Evolutionary conservation across 2,888 invertebrate species (phyloP), one percentile per base, ranked within the genome.

Genomic region (Zygogramma bicolorata): DNA sequence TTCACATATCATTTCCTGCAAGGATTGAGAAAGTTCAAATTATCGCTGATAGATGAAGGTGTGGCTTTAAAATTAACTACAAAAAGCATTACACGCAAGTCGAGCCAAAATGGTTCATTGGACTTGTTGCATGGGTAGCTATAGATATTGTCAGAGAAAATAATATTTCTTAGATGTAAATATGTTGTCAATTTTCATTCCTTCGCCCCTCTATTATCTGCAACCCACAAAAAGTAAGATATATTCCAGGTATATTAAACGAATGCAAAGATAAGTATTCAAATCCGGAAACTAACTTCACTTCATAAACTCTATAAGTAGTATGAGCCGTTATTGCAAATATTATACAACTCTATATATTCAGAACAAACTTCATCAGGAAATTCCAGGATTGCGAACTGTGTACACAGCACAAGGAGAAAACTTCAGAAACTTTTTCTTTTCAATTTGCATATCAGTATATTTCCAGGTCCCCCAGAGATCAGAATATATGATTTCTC

Each of bases 381-480:
- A 61, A 61, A 65, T 68, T 63, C 61, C 67, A 62, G 49, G 69
- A 62, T 65, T 59, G 69, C 72, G 42, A 68, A 61, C 49, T 66
- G 58, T 67, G 61, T 67, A 60, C 49, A 61, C 49, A 53, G 59
- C 29, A 38, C 22, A 31, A n/a, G 53, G 57, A 25, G 65, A 58
- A 70, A 71, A 67, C 20, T 71, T 71, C 7, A 18, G 29, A 53
- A 63, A 68, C 67, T 46, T 74, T 70, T 70, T 70, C 70, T 70
- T 73, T 60, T 29, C 68, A 40, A 74, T 74, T 70, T 74, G 73
- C 73, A 74, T 74, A 74, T 74, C 73, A 65, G 73, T 68, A 61
- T 68, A 67, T 68, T 62, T 68, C 53, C 73, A 70, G 70, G 40
- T 73, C 25, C 60, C 70, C 67, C 40, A 18, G 27, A 65, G 66